These are phyloP conservation scores for Anthophora plumipes DNA, from an alignment of 2,888 invertebrate genomes.

Conservation along the genomic window DNA sequence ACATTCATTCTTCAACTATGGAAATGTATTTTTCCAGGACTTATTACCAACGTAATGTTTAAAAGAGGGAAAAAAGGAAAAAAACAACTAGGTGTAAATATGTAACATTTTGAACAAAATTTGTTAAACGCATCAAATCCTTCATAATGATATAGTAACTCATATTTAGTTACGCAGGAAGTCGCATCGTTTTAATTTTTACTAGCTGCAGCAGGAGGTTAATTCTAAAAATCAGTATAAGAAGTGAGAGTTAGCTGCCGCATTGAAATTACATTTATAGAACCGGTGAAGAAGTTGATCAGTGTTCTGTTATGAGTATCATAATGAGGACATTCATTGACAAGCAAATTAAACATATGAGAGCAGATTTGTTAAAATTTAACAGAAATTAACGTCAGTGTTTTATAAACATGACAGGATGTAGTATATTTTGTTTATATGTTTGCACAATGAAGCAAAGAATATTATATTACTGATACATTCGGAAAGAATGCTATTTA, in stretches of 20 bases:
- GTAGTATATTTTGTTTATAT: slow-evolving; percentile 83
- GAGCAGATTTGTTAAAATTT: slow-evolving; percentile 83
- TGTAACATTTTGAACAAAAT: slow-evolving; percentile 58
- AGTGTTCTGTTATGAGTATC: slow-evolving; percentile 45
- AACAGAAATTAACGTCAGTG: slow-evolving; percentile 83
- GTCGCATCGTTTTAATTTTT: slow-evolving; percentile 54
- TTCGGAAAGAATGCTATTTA: slow-evolving; percentile 80
- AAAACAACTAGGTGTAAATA: slow-evolving; percentile 62
- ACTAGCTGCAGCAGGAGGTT: slow-evolving; percentile 51
- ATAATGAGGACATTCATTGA: slow-evolving; percentile 46
- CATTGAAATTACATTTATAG: slow-evolving; percentile 54
- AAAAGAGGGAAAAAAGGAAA: too few species aligned
- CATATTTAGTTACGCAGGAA: slow-evolving; percentile 59
- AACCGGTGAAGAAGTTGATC: slow-evolving; percentile 48
- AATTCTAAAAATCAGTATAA: slow-evolving; percentile 42
- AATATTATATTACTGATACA: slow-evolving; percentile 77
- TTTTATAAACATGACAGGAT: slow-evolving; percentile 84
- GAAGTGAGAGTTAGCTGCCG: slow-evolving; percentile 66
- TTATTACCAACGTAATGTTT: slow-evolving; percentile 38
- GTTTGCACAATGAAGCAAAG: slow-evolving; percentile 80
- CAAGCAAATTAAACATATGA: slow-evolving; percentile 46
- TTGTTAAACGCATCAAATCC: slow-evolving; percentile 54
- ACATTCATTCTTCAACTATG: slow-evolving; percentile 44
- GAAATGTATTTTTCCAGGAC: slow-evolving; percentile 43
- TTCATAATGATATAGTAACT: slow-evolving; percentile 46